Evolutionary conservation across 2,797 vertebrate species (phyloP).

Genomic region (Megalops cyprinoides): DNA sequence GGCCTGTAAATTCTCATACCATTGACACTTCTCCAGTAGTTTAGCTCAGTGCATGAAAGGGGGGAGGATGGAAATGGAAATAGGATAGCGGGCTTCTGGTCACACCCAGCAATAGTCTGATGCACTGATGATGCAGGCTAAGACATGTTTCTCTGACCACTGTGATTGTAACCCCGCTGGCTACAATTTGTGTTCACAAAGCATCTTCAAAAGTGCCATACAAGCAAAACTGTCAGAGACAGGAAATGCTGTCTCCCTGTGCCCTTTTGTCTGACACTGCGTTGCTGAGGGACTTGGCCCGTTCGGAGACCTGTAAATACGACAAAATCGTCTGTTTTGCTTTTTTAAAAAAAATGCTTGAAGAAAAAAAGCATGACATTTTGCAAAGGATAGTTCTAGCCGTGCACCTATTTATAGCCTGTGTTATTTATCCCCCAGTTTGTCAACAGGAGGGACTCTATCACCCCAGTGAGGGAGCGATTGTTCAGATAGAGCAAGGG

Average conservation of each 20-base stretch:
- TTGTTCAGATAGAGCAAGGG: not conserved
- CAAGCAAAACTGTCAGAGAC: not conserved
- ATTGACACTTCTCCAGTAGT: too few relatives aligned
- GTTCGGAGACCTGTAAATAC: not conserved
- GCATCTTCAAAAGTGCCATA: not conserved
- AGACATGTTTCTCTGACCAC: not conserved
- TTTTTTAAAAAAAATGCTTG: not conserved
- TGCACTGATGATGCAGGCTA: too few relatives aligned
- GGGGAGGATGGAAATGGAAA: too few relatives aligned
- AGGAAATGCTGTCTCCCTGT: constrained; percentile 3
- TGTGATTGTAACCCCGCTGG: not conserved
- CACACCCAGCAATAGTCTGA: too few relatives aligned
- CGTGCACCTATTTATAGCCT: not conserved
- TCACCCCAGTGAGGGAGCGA: not conserved
- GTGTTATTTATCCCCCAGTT: not conserved
- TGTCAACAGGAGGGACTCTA: not conserved
- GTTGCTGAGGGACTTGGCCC: not conserved
- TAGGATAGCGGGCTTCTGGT: too few relatives aligned
- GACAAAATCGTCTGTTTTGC: not conserved
- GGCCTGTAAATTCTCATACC: too few relatives aligned
- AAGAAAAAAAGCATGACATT: not conserved
- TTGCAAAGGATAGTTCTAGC: not conserved
- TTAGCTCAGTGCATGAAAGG: too few relatives aligned
- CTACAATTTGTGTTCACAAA: not conserved
- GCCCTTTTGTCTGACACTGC: not conserved